Evolutionary conservation across 1,140 invertebrate species (phyloP), one percentile per base, ranked within the genome.

Genomic region (Hycleus cichorii): DNA sequence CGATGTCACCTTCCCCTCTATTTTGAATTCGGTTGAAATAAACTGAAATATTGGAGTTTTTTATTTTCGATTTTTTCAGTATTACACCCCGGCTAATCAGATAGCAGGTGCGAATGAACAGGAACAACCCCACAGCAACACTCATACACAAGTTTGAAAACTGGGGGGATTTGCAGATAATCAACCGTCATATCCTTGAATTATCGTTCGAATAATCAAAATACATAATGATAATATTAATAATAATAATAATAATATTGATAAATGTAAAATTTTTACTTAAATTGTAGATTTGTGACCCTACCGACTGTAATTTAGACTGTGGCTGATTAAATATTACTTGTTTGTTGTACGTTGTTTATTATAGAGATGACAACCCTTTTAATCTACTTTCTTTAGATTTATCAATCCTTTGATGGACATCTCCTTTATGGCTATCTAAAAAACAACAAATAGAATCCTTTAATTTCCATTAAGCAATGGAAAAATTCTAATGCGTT

Each of bases 31-130:
- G 3, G 18, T 44, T 24, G 2, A 6, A 7, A 7, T 44, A 24
- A 38, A 18, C 11, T 32, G 44, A 53, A 26, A 53, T 42, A 42
- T 7, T n/a, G 5, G 3, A 1, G 40, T 10, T 42, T n/a, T 7
- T 42, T 42, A 6, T n/a, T 42, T n/a, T 5, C 10, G 11, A 25
- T 43, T 62, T 60, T 47, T 61, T 47, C 81, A 90, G 85, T 90
- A 90, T 69, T 90, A 89, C 78, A 83, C 85, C 43, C 84, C 87
- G 52, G 84, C 85, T 57, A 87, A 85, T 74, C 84, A 88, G 67
- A 84, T 85, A 68, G 76, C 72, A 43, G 81, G 78, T 64, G 79
- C 74, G 70, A 79, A 76, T 63, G 83, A 88, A 73, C 81, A 83
- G 75, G 84, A 87, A 64, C 78, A 84, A 60, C 76, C 88, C 45